Evolutionary conservation across 2,797 vertebrate genomes (phyloP).

Genomic region (Sparus aurata): DNA sequence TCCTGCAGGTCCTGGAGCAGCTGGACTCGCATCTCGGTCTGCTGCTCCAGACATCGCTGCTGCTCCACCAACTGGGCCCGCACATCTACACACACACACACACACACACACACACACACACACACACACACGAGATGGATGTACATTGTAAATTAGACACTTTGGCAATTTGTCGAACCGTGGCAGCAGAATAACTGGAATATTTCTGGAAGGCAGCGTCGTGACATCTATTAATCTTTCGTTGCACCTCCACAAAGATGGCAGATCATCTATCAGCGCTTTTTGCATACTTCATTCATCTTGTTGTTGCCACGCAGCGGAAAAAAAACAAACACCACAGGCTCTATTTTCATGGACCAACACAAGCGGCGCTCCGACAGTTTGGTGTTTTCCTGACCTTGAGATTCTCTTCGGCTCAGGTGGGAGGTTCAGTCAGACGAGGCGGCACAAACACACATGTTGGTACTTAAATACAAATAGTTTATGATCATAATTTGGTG

Average conservation of each 20-base stretch:
- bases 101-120: slow-evolving; percentile 18
- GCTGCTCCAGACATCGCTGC: slow-evolving; percentile 98
- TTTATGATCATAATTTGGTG: too few relatives aligned
- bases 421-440: neutral
- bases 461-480: too few relatives aligned
- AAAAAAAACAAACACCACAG: neutral
- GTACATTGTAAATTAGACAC: neutral
- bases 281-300: neutral
- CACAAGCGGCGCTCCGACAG: neutral
- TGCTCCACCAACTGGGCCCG: slow-evolving; percentile 97
- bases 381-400: slow-evolving; percentile 8
- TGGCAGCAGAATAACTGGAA: neutral
- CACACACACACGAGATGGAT: slow-evolving; percentile 2
- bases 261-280: neutral
- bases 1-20: slow-evolving; percentile 99
- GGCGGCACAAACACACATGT: neutral
- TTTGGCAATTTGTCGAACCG: neutral
- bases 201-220: neutral
- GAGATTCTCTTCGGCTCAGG: neutral
- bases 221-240: neutral
- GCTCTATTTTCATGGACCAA: neutral
- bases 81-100: slow-evolving; percentile 86
- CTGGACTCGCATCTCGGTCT: slow-evolving; percentile 98
- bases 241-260: neutral
- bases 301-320: neutral